These are phyloP conservation scores for Paradisaea rubra DNA, from an alignment of 2,113 vertebrate genomes.

Conservation along the genomic window DNA sequence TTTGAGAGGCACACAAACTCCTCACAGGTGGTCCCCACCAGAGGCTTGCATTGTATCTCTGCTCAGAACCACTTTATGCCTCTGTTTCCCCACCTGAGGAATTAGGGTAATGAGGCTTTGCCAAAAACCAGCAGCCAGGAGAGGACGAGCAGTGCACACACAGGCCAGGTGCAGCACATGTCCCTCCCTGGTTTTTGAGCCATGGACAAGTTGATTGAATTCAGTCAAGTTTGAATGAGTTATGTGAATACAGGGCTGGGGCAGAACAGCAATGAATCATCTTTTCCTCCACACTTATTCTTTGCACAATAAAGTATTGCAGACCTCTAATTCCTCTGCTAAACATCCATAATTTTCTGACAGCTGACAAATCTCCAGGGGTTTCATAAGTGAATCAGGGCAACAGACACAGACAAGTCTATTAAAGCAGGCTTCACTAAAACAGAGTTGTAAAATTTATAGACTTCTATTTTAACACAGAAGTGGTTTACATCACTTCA, in stretches of 20 bases:
- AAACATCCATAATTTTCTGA: background rate
- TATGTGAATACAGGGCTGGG: background rate
- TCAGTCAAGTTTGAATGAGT: background rate
- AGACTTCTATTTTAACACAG: background rate
- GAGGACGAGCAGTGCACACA: fast-evolving
- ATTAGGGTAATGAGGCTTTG: background rate
- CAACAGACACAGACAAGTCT: background rate
- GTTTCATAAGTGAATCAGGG: background rate
- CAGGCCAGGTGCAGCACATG: background rate
- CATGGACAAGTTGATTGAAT: background rate
- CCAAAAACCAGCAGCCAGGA: background rate
- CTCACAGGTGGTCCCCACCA: background rate
- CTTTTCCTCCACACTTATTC: background rate
- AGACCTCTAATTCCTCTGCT: background rate
- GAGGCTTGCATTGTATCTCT: background rate
- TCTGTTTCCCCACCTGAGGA: background rate
- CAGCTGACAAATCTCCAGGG: background rate
- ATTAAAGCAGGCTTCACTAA: background rate
- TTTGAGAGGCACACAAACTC: background rate
- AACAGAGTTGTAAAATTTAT: background rate
- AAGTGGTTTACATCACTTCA: background rate
- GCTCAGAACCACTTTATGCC: background rate
- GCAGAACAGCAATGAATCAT: background rate
- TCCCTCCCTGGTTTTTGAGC: background rate
- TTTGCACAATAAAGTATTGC: background rate